Evolutionary conservation across 2,888 invertebrate species (phyloP).

Genomic region (Globia sparganii): DNA sequence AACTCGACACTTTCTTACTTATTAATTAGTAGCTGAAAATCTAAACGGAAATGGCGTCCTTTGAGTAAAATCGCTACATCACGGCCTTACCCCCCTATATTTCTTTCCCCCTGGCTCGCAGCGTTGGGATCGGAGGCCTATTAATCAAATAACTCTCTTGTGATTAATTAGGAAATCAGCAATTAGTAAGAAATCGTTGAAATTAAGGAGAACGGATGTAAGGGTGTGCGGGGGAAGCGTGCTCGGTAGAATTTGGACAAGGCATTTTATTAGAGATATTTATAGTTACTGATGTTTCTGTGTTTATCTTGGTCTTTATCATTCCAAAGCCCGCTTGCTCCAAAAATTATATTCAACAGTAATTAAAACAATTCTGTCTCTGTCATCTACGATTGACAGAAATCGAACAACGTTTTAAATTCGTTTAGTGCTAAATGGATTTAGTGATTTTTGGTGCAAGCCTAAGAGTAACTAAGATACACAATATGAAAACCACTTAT

Average conservation of each 20-base stretch:
- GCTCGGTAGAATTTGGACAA: slow-evolving; percentile 7
- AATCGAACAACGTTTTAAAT: neutral
- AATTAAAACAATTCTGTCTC: neutral
- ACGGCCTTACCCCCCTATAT: slow-evolving; percentile 71
- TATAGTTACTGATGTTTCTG: neutral
- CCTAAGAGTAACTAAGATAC: neutral
- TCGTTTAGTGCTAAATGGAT: neutral
- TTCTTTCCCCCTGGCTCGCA: slow-evolving; percentile 62
- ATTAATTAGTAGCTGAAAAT: slow-evolving; percentile 82
- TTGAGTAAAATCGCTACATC: slow-evolving; percentile 68
- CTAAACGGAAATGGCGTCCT: slow-evolving; percentile 69
- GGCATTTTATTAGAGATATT: neutral
- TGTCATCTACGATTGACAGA: neutral
- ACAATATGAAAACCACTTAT: too few species aligned
- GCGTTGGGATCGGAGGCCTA: slow-evolving; percentile 79
- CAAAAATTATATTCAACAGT: neutral
- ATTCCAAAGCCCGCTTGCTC: neutral
- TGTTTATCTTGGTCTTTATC: neutral
- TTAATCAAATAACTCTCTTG: slow-evolving; percentile 88
- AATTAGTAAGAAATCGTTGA: slow-evolving; percentile 84
- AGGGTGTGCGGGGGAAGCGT: slow-evolving; percentile 9
- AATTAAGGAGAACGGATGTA: slow-evolving; percentile 72
- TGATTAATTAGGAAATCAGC: slow-evolving; percentile 89
- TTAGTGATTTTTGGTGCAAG: neutral
- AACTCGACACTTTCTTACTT: slow-evolving; percentile 75